Conservation (phyloP, 2,113 vertebrate genomes). For the Myrmecophaga tridactyla region DNA sequence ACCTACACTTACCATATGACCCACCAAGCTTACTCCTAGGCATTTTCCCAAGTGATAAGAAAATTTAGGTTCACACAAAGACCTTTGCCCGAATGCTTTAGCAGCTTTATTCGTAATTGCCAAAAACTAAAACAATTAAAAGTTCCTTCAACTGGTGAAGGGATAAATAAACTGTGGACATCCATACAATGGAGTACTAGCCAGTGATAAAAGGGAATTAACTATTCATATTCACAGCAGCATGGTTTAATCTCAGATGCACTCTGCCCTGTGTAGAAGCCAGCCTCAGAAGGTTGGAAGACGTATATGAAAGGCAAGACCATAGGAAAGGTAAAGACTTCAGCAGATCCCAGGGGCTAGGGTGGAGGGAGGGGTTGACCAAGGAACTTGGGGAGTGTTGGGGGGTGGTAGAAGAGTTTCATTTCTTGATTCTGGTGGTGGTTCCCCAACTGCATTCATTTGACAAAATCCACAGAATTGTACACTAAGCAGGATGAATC, state of each 20-base stretch:
- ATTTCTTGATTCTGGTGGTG: not conserved
- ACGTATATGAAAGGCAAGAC: fast-evolving
- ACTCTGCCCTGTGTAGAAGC: not conserved
- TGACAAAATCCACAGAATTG: not conserved
- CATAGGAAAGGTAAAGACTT: not conserved
- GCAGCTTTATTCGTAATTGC: not conserved
- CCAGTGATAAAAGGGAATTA: too few species aligned
- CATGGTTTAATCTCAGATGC: not conserved
- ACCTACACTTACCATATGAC: fast-evolving
- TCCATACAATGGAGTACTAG: not conserved
- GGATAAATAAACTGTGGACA: too few species aligned
- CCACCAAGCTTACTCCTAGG: not conserved
- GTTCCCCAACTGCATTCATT: not conserved
- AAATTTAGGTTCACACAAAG: not conserved
- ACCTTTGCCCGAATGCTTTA: not conserved
- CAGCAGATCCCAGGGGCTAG: too few species aligned
- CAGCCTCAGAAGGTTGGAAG: not conserved
- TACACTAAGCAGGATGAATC: not conserved
- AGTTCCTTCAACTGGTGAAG: not conserved
- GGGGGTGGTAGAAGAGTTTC: not conserved
- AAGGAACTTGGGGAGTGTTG: too few species aligned
- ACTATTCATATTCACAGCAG: too few species aligned
- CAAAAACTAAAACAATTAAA: not conserved
- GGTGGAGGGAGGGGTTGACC: fast-evolving
- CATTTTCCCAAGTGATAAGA: not conserved